Base-by-base conservation (phyloP, 2,797 vertebrate genomes). In the Diceros bicornis region DNA sequence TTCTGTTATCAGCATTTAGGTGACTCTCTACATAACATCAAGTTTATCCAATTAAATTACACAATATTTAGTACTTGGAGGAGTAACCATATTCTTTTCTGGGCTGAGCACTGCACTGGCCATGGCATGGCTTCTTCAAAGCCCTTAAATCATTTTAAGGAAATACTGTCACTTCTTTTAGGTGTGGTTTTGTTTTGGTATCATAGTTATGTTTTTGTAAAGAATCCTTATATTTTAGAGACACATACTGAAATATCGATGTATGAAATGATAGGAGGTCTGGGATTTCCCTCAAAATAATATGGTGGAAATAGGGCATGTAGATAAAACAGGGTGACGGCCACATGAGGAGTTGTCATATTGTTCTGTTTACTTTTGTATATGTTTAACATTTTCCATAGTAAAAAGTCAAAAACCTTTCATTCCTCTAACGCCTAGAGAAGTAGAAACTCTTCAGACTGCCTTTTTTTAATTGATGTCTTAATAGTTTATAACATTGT, bases 321-420 rank as follows among this genome's bases (percentile, higher is more conserved):
- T 18, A 34, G 61, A 93, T 77, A 47, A 85, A 92, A 71, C 17
- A 85, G 32, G 23, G 9, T 86, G 71, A 94, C 29, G 17, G 86
- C 78, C 81, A 62, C 41, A 20, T 79, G 44, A 94, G 59, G 57
- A 84, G 27, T 25, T 75, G 10, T 32, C 83, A 68, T 16, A 84
- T 34, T 90, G n/a, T 71, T 94, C 61, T 82, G 55, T 90, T 93
- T 87, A 83, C 34, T 83, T 96, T 59, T 71, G 27, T 59, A 23
- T 79, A 57, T 62, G 59, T 69, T 84, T 96, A 96, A 92, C 71
- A 94, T 92, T 97, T 96, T 87, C 84, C 89, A 86, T 37, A 96
- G 61, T 79, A 82, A 89, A 94, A 97, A 44, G 66, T 95, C 68
- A 89, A 94, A 96, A 89, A 93, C 41, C 20, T 94, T 81, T 89